Evolutionary conservation across 2,113 vertebrate species (phyloP).

Genomic region (Lepidothrix coronata): DNA sequence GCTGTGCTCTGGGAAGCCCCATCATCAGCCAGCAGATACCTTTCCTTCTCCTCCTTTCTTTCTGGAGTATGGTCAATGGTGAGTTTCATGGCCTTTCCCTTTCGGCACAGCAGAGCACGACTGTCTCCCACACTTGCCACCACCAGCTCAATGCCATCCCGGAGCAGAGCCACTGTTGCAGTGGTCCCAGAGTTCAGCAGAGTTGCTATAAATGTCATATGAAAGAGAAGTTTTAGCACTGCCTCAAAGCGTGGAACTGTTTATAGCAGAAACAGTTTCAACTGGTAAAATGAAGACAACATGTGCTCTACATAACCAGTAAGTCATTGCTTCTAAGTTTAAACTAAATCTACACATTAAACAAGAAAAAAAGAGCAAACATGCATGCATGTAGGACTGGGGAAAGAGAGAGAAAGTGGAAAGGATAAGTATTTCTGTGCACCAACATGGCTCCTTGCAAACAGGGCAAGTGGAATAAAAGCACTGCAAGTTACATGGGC

Average conservation of each 20-base stretch:
- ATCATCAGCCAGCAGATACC: slow-evolving; percentile 65
- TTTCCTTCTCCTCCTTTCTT: slow-evolving; percentile 95
- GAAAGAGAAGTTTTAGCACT: slow-evolving; percentile 35
- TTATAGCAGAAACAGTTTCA: slow-evolving; percentile 13
- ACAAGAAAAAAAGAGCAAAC: not conserved
- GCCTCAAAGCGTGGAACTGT: not conserved
- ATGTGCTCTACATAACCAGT: not conserved
- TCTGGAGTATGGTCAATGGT: slow-evolving; percentile 97
- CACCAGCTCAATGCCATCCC: slow-evolving; percentile 94
- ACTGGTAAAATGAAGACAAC: not conserved
- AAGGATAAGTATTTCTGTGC: not conserved
- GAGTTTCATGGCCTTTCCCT: slow-evolving; percentile 90
- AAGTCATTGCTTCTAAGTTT: slow-evolving; percentile 3
- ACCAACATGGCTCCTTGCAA: slow-evolving; percentile 75
- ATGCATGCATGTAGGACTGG: slow-evolving; percentile 29
- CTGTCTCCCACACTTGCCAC: slow-evolving; percentile 96
- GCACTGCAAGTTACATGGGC: not conserved
- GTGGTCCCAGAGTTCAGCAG: slow-evolving; percentile 86
- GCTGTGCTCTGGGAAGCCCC: not conserved
- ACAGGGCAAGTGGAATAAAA: not conserved
- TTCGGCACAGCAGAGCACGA: slow-evolving; percentile 92
- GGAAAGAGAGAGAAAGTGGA: not conserved
- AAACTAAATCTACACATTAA: slow-evolving; percentile 36
- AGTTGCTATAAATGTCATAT: slow-evolving; percentile 76
- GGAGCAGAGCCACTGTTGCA: slow-evolving; percentile 93